Conservation (phyloP, 2,113 vertebrate genomes). For the Hydrolagus affinis region DNA sequence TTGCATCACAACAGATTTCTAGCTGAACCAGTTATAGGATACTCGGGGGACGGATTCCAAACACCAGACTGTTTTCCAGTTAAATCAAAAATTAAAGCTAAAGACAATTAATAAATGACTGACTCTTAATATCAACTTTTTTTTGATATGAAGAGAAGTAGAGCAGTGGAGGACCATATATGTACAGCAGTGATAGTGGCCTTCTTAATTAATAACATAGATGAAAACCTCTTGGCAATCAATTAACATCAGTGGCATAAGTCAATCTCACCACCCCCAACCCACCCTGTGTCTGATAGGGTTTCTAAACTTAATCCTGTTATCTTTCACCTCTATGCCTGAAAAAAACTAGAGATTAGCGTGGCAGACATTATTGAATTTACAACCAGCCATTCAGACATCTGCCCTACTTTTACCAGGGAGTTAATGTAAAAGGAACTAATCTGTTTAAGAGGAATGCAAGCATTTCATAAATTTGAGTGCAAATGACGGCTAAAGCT, state of each 20-base stretch:
- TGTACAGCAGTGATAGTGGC: slow-evolving; percentile 45
- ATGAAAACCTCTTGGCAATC: slow-evolving; percentile 62
- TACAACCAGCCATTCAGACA: slow-evolving; percentile 74
- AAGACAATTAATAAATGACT: neutral
- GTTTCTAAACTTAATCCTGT: slow-evolving; percentile 68
- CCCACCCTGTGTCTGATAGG: slow-evolving; percentile 40
- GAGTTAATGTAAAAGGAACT: slow-evolving; percentile 64
- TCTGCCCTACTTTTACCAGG: slow-evolving; percentile 72
- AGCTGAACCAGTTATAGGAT: neutral
- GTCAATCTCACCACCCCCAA: slow-evolving; percentile 52
- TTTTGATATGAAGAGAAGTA: neutral
- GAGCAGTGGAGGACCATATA: slow-evolving; percentile 46
- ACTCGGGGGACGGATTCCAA: neutral
- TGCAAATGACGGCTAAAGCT: slow-evolving; percentile 54
- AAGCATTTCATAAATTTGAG: slow-evolving; percentile 61
- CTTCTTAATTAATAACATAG: slow-evolving; percentile 59
- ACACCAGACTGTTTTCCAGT: neutral
- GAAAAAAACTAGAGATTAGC: slow-evolving; percentile 64
- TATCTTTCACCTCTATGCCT: slow-evolving; percentile 62
- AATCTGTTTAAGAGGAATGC: slow-evolving; percentile 70
- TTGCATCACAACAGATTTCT: neutral
- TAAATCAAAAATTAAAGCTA: neutral
- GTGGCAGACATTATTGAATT: slow-evolving; percentile 66
- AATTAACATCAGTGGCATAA: slow-evolving; percentile 66
- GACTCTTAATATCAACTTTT: neutral